These are phyloP conservation scores for Epinotia brunnichana DNA, from an alignment of 2,888 invertebrate genomes.

Conservation along the genomic window DNA sequence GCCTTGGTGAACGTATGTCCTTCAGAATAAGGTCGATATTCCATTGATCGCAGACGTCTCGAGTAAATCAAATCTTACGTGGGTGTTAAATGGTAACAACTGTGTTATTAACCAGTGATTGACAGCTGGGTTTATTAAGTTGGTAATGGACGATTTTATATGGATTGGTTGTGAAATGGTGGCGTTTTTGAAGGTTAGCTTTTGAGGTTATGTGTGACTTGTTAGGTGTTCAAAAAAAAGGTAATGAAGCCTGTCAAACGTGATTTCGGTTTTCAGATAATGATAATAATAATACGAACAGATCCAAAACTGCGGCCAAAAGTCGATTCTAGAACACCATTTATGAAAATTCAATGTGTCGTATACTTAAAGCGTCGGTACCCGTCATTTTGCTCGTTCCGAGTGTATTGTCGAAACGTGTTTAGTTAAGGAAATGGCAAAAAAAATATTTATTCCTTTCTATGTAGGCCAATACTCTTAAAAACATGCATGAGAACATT, in stretches of 20 bases:
- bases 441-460: no score
- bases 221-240: neutral
- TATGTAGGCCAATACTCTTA: neutral
- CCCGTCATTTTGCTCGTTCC: no score
- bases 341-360: no score
- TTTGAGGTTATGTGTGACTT: conserved; percentile 9
- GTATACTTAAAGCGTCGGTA: no score
- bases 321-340: no score
- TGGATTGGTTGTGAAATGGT: conserved; percentile 35
- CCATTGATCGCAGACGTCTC: conserved; percentile 11
- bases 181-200: conserved; percentile 25
- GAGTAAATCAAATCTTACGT: conserved; percentile 28
- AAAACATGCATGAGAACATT: conserved; percentile 3
- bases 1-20: neutral
- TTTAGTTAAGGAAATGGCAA: no score
- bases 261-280: no score
- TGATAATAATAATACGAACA: no score
- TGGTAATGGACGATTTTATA: conserved; percentile 39
- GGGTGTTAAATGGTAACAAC: conserved; percentile 42
- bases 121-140: conserved; percentile 40
- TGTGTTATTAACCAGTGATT: conserved; percentile 40
- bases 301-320: no score
- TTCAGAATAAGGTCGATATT: conserved; percentile 13
- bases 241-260: no score
- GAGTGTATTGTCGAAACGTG: no score